A percentile compares a stretch with the other conserved stretches of the same genome.
Conservation (phyloP, 2,797 vertebrate species). For the Acanthopagrus latus region DNA sequence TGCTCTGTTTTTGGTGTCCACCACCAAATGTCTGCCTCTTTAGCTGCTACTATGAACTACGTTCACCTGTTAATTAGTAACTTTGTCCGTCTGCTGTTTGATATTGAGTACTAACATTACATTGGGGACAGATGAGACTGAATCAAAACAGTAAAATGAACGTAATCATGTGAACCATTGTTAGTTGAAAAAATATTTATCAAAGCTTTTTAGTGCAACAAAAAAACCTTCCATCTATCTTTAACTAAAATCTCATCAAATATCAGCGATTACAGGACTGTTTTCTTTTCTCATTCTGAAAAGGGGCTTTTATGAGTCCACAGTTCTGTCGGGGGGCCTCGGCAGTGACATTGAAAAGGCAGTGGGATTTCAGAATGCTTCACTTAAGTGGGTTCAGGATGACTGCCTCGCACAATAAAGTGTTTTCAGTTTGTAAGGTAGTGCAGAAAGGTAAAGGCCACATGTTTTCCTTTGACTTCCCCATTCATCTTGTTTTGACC, state of each 20-base stretch:
- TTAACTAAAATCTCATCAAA: conserved; percentile 3
- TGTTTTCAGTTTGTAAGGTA: conserved; percentile 40
- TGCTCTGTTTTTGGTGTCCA: too few relatives aligned
- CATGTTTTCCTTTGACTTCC: conserved; percentile 29
- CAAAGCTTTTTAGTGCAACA: background rate
- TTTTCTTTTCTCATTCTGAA: background rate
- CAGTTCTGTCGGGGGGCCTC: conserved; percentile 15
- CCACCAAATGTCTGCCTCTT: too few relatives aligned
- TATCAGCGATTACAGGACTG: background rate
- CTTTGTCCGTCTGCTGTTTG: too few relatives aligned
- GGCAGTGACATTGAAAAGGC: conserved; percentile 13
- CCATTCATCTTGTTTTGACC: conserved; percentile 64
- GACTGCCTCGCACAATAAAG: conserved; percentile 33
- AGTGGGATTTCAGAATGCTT: conserved; percentile 31
- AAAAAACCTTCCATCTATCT: background rate
- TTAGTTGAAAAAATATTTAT: background rate
- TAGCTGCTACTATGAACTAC: too few relatives aligned
- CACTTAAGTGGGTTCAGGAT: conserved; percentile 29
- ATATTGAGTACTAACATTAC: background rate
- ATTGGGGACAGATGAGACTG: too few relatives aligned
- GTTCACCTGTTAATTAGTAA: background rate
- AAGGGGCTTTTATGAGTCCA: conserved; percentile 18
- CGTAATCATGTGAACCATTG: background rate
- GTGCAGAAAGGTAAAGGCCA: conserved; percentile 50
- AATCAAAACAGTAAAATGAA: background rate